These are phyloP conservation scores for Drosophila watanabei DNA, from an alignment of 1,140 invertebrate genomes.

Conservation along the genomic window DNA sequence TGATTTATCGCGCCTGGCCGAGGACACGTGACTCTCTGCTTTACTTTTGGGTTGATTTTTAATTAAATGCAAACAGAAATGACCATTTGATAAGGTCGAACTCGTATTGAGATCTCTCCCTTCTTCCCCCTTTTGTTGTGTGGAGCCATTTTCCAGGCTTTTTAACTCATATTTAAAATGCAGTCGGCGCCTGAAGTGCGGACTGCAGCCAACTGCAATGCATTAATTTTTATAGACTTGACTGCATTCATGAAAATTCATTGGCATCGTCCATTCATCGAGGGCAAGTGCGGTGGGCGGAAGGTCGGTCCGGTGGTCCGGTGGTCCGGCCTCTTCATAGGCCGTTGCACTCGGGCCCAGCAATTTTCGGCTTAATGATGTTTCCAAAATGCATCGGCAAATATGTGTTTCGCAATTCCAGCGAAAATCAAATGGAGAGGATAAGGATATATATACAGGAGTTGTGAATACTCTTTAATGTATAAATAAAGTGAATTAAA, in stretches of 20 bases:
- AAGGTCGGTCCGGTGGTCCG: background rate
- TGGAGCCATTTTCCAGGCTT: conserved; percentile 55
- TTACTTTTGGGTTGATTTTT: conserved; percentile 79
- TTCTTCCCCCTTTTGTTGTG: background rate
- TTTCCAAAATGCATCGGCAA: conserved; percentile 80
- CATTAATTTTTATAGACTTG: conserved; percentile 84
- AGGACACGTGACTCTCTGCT: conserved; percentile 74
- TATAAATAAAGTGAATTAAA: background rate
- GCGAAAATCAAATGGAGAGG: conserved; percentile 43
- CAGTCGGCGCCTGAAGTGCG: conserved; percentile 39
- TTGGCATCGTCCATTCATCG: conserved; percentile 60
- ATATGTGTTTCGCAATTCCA: conserved; percentile 73
- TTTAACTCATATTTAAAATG: conserved; percentile 80
- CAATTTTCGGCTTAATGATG: conserved; percentile 81
- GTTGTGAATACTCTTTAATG: conserved; percentile 16
- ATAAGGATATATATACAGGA: background rate
- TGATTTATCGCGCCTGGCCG: conserved; percentile 78
- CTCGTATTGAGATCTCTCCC: background rate
- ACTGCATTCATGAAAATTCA: conserved; percentile 83
- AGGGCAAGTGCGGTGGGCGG: conserved; percentile 15
- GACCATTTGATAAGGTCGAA: conserved; percentile 79
- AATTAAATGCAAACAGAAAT: conserved; percentile 85
- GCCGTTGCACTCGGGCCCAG: conserved; percentile 72
- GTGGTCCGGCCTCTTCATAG: conserved; percentile 61
- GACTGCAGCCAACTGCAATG: conserved; percentile 75